Evolutionary conservation across 2,888 invertebrate genomes (phyloP).

Genomic region (Hartigia nigra): DNA sequence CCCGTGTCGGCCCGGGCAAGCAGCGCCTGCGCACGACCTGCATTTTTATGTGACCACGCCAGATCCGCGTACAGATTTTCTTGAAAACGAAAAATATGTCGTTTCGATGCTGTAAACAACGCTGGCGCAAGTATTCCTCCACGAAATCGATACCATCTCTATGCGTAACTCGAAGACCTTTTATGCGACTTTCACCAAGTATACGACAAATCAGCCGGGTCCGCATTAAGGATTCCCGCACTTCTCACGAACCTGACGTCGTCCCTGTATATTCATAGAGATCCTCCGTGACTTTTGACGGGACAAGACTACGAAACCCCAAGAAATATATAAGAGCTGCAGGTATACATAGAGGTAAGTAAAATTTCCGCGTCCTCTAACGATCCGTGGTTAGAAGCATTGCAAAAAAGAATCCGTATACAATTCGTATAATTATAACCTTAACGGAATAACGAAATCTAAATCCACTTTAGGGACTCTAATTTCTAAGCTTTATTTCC

Average conservation of each 20-base stretch:
- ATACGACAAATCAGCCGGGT: conserved; percentile 23
- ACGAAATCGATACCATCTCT: conserved; percentile 26
- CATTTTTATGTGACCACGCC: conserved; percentile 60
- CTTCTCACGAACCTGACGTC: background rate
- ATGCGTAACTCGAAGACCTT: conserved; percentile 31
- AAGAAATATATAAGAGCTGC: background rate
- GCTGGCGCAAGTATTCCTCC: conserved; percentile 12
- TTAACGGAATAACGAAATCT: background rate
- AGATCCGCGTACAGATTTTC: conserved; percentile 61
- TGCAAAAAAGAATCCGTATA: background rate
- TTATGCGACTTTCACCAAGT: conserved; percentile 28
- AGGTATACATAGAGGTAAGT: background rate
- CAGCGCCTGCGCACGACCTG: conserved; percentile 60
- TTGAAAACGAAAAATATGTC: conserved; percentile 51
- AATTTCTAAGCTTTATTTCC: conserved; percentile 44
- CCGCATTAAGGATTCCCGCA: background rate
- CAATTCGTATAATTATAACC: background rate
- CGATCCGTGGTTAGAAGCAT: background rate
- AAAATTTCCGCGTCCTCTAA: background rate
- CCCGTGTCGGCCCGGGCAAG: conserved; percentile 49
- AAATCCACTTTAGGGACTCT: background rate
- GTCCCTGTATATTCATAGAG: background rate
- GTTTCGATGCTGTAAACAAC: conserved; percentile 45
- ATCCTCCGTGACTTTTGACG: background rate
- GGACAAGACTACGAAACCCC: background rate